phyloP scores from a whole-genome alignment of 92 coral and sea anemone species.

The Actinostola sp. region DNA sequence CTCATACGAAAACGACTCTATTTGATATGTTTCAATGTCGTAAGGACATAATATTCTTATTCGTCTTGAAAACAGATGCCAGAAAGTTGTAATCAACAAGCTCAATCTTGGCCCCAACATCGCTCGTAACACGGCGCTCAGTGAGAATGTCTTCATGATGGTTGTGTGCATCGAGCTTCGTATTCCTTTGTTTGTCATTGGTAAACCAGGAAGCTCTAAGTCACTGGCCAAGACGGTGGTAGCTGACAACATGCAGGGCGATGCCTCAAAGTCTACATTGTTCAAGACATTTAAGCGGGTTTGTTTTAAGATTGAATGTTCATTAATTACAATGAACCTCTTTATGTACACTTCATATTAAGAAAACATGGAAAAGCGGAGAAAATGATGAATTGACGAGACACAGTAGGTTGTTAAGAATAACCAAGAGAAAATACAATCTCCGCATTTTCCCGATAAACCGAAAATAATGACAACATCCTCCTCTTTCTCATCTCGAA shows the following conservation, averaged over 20 bases:
- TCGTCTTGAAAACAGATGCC: conserved; percentile 56
- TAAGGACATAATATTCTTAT: not conserved
- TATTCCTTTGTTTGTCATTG: conserved; percentile 87
- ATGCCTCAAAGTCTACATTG: conserved; percentile 63
- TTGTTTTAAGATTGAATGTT: too few species aligned
- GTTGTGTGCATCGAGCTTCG: conserved; percentile 87
- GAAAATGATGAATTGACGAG: too few species aligned
- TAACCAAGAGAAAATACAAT: too few species aligned
- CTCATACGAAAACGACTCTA: too few species aligned
- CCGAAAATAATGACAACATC: too few species aligned
- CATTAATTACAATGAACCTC: too few species aligned
- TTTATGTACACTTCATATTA: too few species aligned
- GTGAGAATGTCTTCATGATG: conserved; percentile 94
- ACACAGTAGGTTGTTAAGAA: too few species aligned
- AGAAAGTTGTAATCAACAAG: conserved; percentile 70
- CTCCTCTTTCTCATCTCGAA: too few species aligned
- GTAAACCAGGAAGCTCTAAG: conserved; percentile 86
- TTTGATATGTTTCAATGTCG: not conserved
- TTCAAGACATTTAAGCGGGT: conserved; percentile 79
- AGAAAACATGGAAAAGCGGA: too few species aligned
- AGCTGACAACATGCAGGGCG: conserved; percentile 80
- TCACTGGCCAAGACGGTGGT: conserved; percentile 83
- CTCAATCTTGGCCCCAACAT: conserved; percentile 82
- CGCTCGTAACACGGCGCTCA: conserved; percentile 84
- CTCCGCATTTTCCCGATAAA: too few species aligned